A percentile compares a stretch with the other conserved stretches of the same genome.
Conservation (phyloP, 1,140 invertebrate species). For the Heliothis virescens region DNA sequence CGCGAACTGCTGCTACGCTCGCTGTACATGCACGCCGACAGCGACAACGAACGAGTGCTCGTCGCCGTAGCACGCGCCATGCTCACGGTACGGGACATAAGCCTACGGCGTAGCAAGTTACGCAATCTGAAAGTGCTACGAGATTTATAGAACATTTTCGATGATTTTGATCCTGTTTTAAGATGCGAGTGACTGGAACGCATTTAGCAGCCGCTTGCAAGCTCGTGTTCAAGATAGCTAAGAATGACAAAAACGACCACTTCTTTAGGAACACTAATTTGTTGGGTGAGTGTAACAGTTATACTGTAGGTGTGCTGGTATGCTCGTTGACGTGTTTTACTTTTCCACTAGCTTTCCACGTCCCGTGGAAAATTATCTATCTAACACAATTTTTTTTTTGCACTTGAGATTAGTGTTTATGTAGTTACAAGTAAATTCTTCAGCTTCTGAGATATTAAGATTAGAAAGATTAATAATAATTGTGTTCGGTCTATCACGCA, state of each 20-base stretch:
- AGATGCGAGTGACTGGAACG: conserved; percentile 93
- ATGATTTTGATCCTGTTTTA: conserved; percentile 63
- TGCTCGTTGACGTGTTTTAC: too few relatives aligned
- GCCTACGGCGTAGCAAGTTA: neutral
- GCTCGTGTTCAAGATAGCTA: conserved; percentile 94
- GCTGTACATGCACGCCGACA: conserved; percentile 71
- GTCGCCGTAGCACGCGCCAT: conserved; percentile 91
- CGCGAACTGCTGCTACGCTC: conserved; percentile 70
- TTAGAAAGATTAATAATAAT: too few relatives aligned
- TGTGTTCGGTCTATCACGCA: too few relatives aligned
- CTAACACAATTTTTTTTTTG: too few relatives aligned
- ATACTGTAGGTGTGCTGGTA: too few relatives aligned
- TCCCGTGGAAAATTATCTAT: too few relatives aligned
- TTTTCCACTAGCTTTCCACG: too few relatives aligned
- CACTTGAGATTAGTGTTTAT: too few relatives aligned
- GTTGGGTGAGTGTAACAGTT: conserved; percentile 83
- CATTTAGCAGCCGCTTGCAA: conserved; percentile 94
- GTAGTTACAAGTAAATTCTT: too few relatives aligned
- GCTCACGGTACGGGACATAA: conserved; percentile 87
- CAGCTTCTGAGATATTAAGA: too few relatives aligned
- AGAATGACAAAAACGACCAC: conserved; percentile 92
- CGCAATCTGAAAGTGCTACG: neutral
- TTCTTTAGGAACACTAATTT: conserved; percentile 91
- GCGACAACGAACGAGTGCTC: conserved; percentile 88
- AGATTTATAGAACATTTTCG: neutral